These are phyloP conservation scores for Cephalopholis sonnerati DNA, from an alignment of 2,113 vertebrate species.

Conservation along the genomic window DNA sequence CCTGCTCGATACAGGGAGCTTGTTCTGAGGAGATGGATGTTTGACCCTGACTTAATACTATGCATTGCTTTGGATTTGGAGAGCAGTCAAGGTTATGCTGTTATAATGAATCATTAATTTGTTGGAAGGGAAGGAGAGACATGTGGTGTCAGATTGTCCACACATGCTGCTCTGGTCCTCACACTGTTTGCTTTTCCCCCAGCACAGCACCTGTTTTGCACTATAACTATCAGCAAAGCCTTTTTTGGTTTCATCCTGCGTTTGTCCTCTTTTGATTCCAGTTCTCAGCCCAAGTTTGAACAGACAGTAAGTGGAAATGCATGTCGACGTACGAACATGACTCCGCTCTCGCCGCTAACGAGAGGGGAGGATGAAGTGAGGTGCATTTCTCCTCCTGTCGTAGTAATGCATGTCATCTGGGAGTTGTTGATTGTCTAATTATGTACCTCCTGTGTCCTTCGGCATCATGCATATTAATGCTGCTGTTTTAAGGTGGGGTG, in stretches of 20 bases:
- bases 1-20: slow-evolving; percentile 38
- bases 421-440: slow-evolving; percentile 84
- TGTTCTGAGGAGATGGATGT: slow-evolving; percentile 75
- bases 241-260: slow-evolving; percentile 10
- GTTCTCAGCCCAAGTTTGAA: slow-evolving; percentile 44
- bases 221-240: slow-evolving; percentile 1
- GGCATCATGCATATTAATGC: slow-evolving; percentile 85
- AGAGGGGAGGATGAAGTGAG: slow-evolving; percentile 61
- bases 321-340: slow-evolving; percentile 47
- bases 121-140: slow-evolving; percentile 39
- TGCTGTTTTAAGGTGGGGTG: slow-evolving; percentile 76
- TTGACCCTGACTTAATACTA: slow-evolving; percentile 74
- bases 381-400: slow-evolving; percentile 55
- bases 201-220: slow-evolving; percentile 27
- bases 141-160: slow-evolving; percentile 41
- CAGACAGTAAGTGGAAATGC: slow-evolving; percentile 55
- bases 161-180: slow-evolving; percentile 25
- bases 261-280: slow-evolving; percentile 27
- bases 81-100: slow-evolving; percentile 74
- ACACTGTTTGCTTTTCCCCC: slow-evolving; percentile 28
- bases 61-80: slow-evolving; percentile 53
- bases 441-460: slow-evolving; percentile 80
- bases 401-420: slow-evolving; percentile 68
- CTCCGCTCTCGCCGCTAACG: slow-evolving; percentile 62
- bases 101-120: slow-evolving; percentile 79